Conservation (phyloP, 1,140 invertebrate genomes). For the Coenobita brevimanus region DNA sequence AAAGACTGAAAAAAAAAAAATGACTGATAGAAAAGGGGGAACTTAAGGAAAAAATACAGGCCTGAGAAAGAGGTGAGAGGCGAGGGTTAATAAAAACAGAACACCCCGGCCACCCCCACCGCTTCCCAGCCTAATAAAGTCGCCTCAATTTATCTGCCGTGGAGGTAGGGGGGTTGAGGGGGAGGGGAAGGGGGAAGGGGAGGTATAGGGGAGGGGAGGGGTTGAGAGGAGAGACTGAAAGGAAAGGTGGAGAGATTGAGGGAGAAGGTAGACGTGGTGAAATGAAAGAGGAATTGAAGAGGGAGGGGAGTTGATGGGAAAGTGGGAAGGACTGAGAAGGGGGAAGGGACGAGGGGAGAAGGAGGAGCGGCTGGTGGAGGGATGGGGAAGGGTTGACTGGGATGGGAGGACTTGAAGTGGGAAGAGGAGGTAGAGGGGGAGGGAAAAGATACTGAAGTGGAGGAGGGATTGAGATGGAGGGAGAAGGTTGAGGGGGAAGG, state of each 20-base stretch:
- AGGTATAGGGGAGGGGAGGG: neutral
- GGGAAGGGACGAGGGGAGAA: neutral
- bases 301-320: too few relatives aligned
- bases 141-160: constrained; percentile 36
- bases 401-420: neutral
- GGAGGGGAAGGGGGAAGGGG: neutral
- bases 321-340: neutral
- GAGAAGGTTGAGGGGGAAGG: too few relatives aligned
- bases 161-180: neutral
- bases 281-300: neutral
- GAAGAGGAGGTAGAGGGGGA: neutral
- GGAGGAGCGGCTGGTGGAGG: neutral
- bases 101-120: neutral
- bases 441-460: neutral
- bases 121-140: constrained; percentile 28
- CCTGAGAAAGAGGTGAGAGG: too few relatives aligned
- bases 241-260: neutral
- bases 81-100: constrained; percentile 26
- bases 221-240: neutral
- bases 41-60: too few relatives aligned
- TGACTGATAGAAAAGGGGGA: too few relatives aligned
- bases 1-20: too few relatives aligned
- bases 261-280: neutral
- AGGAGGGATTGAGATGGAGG: neutral
- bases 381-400: neutral